Percentiles rank a stretch among this genome's conserved stretches.
These are phyloP conservation scores for Alcedo atthis DNA, from an alignment of 2,797 vertebrate genomes.

Conservation along the genomic window DNA sequence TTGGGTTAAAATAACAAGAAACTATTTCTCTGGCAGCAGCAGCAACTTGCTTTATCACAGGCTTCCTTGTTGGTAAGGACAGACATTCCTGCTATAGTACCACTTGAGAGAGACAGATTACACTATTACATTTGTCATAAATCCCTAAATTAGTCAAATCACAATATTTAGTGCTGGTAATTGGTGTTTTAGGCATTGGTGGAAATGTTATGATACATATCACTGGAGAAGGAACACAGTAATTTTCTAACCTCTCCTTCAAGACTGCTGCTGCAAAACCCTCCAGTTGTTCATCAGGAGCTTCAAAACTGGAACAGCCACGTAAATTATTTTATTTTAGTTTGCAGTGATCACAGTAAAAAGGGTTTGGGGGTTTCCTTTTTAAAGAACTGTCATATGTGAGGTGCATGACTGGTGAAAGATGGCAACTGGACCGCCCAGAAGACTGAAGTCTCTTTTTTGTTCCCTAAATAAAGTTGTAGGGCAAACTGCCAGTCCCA, in stretches of 20 bases:
- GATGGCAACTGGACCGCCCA: not conserved
- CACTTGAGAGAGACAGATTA: constrained; percentile 9
- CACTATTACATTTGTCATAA: not conserved
- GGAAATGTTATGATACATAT: constrained; percentile 12
- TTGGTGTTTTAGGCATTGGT: not conserved
- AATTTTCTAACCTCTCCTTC: constrained; percentile 46
- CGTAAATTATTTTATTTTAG: constrained; percentile 16
- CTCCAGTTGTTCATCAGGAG: constrained; percentile 24
- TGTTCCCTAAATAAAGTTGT: not conserved
- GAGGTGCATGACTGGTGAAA: not conserved
- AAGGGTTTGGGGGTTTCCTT: not conserved
- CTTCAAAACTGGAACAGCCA: constrained; percentile 4
- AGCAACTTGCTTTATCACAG: not conserved
- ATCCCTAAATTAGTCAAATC: constrained; percentile 40
- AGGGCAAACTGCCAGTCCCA: not conserved
- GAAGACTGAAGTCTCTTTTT: not conserved
- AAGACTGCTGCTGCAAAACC: constrained; percentile 11
- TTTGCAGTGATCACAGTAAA: not conserved
- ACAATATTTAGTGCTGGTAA: not conserved
- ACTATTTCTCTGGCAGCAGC: not conserved
- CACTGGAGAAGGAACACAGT: not conserved
- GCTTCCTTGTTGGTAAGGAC: not conserved
- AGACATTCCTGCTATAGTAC: not conserved
- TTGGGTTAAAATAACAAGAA: not conserved
- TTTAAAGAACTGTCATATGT: not conserved